A percentile compares a stretch with the other conserved stretches of the same genome.
phyloP scores from a whole-genome alignment of 2,113 vertebrate genomes.

The Zapus hudsonius region DNA sequence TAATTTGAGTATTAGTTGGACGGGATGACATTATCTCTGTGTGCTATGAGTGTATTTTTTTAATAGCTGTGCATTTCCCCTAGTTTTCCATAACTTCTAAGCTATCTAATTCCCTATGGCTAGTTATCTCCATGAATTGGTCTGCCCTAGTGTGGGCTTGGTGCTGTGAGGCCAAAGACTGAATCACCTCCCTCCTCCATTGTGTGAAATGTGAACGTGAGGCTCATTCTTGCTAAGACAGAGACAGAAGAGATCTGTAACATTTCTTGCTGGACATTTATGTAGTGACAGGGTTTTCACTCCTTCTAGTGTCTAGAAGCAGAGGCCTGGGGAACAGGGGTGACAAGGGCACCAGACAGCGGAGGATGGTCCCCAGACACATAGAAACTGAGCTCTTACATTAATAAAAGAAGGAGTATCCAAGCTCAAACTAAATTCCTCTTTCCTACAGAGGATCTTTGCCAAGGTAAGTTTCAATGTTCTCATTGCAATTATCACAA shows the following conservation, averaged over 20 bases:
- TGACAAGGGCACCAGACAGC: not conserved
- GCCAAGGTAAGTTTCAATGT: not conserved
- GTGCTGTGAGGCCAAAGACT: not conserved
- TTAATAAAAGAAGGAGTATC: not conserved
- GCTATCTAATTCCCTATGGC: not conserved
- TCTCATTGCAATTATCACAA: not conserved
- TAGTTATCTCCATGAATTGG: too few relatives aligned
- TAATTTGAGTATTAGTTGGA: not conserved
- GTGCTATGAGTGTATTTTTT: not conserved
- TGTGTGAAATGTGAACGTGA: too few relatives aligned
- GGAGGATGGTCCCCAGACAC: not conserved
- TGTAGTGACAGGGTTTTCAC: not conserved
- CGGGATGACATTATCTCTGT: not conserved
- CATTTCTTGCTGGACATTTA: not conserved
- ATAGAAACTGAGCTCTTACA: not conserved
- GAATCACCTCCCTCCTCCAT: not conserved
- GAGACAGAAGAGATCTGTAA: not conserved
- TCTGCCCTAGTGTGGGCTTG: rapidly evolving
- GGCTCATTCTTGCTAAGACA: not conserved
- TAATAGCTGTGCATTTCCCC: not conserved
- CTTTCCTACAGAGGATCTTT: not conserved
- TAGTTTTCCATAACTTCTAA: not conserved
- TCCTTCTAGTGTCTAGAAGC: not conserved
- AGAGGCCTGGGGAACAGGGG: not conserved
- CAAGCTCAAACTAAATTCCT: not conserved